Base-by-base conservation (phyloP, 2,888 invertebrate species). In the Himalopsyche japonica region DNA sequence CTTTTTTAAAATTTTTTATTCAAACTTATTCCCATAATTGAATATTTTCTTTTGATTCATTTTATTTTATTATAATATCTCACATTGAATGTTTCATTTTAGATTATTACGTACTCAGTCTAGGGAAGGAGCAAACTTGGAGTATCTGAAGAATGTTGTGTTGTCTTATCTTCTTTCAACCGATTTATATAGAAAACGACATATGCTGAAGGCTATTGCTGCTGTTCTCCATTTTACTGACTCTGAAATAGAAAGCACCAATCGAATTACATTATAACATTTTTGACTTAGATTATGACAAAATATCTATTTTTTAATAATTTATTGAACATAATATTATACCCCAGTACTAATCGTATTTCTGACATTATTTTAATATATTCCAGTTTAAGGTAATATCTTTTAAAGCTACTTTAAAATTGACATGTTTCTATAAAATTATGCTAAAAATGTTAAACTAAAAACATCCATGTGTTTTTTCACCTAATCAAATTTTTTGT, bases 61-160 rank as follows among this genome's bases (percentile, higher is more conserved):
- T 34, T 8, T 37, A 6, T 27, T 81, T 20, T 49, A 3, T 80
- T 76, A 84, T 15, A 15, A 43, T 15, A 43, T 2, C 7, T 76
- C 30, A 77, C 10, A 27, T n/a, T 15, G 1, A 12, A 70, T 70
- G 30, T 70, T 79, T 81, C 32, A 43, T 87, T 89, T 15, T 89
- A 95, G 95, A 88, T 90, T 95, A 84, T 93, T 95, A 88, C 93
- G 95, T n/a, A 94, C 93, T 87, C 96, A 95, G 88, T 95, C 96
- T 1, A 92, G 97, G 0, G 97, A 97, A 90, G 96, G 96, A 8
- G 97, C 97, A 0, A 98, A 97, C 90, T 90, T 98, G 57, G 98
- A 98, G 89, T 98, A 98, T 89, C 90, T 98, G 83, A 97, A 98
- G 90, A 98, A 98, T 90, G 97, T 98, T 5, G 95, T 97, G 81